Percentiles rank a stretch among this genome's conserved stretches.
Conservation (phyloP, 2,888 invertebrate genomes). For the Ischnura elegans region DNA sequence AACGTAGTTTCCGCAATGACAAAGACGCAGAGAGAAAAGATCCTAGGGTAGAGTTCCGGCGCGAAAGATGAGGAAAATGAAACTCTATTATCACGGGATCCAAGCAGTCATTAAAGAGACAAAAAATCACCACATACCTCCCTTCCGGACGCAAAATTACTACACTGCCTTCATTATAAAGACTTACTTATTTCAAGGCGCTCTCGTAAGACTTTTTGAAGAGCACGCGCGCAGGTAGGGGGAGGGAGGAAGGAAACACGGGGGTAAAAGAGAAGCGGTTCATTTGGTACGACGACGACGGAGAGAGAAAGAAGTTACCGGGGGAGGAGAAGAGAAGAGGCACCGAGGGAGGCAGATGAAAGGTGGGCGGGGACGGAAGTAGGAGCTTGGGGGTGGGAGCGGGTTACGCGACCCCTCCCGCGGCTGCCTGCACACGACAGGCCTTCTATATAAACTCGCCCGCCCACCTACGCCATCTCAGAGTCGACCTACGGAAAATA, state of each 20-base stretch:
- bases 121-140: neutral
- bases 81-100: neutral
- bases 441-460: slow-evolving; percentile 32
- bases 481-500: neutral
- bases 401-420: neutral
- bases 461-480: slow-evolving; percentile 30
- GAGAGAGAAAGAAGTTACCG: slow-evolving; percentile 6
- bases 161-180: slow-evolving; percentile 8
- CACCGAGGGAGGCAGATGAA: neutral
- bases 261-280: neutral
- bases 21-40: neutral
- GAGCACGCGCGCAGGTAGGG: neutral
- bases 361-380: neutral
- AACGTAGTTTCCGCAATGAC: neutral
- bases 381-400: neutral
- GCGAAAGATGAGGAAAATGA: neutral
- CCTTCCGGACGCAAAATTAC: neutral
- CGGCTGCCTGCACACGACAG: slow-evolving; percentile 65
- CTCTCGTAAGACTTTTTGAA: neutral
- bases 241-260: neutral
- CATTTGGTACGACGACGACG: slow-evolving; percentile 8
- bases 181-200: neutral
- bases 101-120: neutral
- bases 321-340: neutral
- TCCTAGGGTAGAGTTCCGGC: neutral